Base-by-base conservation (phyloP, 2,888 invertebrate species). In the Diogma glabrata region DNA sequence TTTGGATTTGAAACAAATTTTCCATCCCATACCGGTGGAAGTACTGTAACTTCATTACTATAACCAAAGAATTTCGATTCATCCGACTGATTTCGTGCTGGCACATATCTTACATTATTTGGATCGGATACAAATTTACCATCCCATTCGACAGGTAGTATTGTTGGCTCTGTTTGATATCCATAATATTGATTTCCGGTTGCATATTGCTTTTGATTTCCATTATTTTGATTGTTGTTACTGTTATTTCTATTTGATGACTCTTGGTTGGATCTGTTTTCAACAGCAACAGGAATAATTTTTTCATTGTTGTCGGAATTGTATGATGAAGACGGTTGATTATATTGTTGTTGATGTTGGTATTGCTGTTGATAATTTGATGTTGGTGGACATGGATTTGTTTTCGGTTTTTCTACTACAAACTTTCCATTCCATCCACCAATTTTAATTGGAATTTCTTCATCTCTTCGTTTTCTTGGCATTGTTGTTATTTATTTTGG, bases 361-460 rank as follows among this genome's bases (percentile, higher is more conserved):
- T 38, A 38, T 19, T 24, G 16, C 2, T 19, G 14, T 40, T 23
- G 28, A 43, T 43, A 3, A 14, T 8, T 20, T 50, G 30, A 14
- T 5, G 20, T n/a, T 33, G 23, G 48, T 20, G 19, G 19, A 14
- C 8, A 6, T 14, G 23, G 4, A n/a, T 30, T 48, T 14, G 33
- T n/a, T 7, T 19, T n/a, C 2, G 30, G 14, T 9, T 30, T 30
- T n/a, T 33, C 22, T 7, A 48, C 12, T 22, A 61, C 54, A 51
- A 70, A 70, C 55, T 64, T 66, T 3, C 70, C 70, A 57, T 70
- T 65, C 70, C 70, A 70, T 38, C 70, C 70, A 57, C 69, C 69
- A 54, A 67, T 66, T 57, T 69, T 69, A 52, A 67, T 70, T 51
- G 66, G 68, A 51, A 70, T 67, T 43, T 69, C 67, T 7, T 69